Base-by-base conservation (phyloP, 2,888 invertebrate species). In the Sycophila texana region DNA sequence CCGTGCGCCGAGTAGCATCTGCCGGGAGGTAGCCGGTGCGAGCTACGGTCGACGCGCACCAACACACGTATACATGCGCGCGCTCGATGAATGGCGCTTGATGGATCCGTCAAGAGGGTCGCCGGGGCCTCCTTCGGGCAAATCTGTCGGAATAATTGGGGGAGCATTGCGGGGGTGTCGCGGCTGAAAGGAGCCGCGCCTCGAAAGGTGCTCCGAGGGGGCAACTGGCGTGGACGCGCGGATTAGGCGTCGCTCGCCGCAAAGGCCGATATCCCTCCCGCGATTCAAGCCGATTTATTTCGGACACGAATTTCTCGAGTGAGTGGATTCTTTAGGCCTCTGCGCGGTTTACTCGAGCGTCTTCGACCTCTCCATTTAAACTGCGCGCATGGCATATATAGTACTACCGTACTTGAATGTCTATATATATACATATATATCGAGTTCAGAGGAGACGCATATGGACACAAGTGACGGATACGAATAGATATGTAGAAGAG, bases 131-230 rank as follows among this genome's bases (percentile, higher is more conserved):
- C 20, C 60, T 60, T 10, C 22, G 26, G n/a, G 53, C 57, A 80
- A 84, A 85, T 85, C 80, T 79, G 84, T 81, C 71, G 82, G 81
- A 83, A 85, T 87, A 87, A 88, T 87, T 86, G 87, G 22, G 20
- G 22, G 57, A 60, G 49, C 14, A 26, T 39, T 30, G 70, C 63
- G 71, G 75, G 75, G 75, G 66, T 72, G 75, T 65, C 61, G 51
- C 26, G 49, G 18, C 18, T 39, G 61, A 30, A 61, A 61, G n/a
- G 39, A 60, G 61, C 39, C 20, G 67, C 12, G 55, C 26, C 68
- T 68, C 55, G 55, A 68, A 68, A 68, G 68, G 61, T 26, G 16
- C 22, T 20, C 22, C 26, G 65, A 71, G 76, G 61, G 80, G 80
- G 68, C 80, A 82, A 84, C 80, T 80, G 81, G 81, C 83, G 80